Conservation (phyloP, 2,888 invertebrate species). For the Cryptocephalus primarius region DNA sequence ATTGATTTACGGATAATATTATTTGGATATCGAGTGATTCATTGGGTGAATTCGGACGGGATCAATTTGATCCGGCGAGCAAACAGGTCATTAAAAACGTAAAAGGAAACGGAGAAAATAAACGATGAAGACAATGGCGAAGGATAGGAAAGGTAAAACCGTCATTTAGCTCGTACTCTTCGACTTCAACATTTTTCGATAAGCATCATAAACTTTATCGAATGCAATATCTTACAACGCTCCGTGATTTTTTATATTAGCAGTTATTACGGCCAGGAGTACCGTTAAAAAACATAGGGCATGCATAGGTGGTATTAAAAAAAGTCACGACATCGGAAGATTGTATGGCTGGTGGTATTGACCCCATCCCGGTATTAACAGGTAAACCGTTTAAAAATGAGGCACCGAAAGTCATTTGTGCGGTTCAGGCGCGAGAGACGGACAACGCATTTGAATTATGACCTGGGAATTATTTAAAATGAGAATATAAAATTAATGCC, state of each 20-base stretch:
- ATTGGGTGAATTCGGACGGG: no score
- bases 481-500: no score
- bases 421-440: no score
- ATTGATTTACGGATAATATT: no score
- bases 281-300: constrained; percentile 14
- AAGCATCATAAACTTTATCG: neutral
- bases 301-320: constrained; percentile 19
- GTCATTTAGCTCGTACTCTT: neutral
- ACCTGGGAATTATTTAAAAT: no score
- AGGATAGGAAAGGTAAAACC: no score
- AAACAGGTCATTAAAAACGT: no score
- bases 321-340: constrained; percentile 26
- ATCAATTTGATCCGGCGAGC: no score
- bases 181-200: neutral
- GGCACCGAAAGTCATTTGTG: constrained; percentile 1
- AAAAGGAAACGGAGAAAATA: no score
- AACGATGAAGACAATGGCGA: no score
- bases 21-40: no score
- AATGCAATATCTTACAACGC: neutral
- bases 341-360: constrained; percentile 32
- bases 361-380: constrained; percentile 30
- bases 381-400: constrained; percentile 36
- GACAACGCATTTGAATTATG: no score
- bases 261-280: constrained; percentile 1
- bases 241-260: neutral